Percentiles rank a stretch among this genome's conserved stretches.
Evolutionary conservation across 2,797 vertebrate species (phyloP).

Genomic region (Microctenopoma stevenorrisi): DNA sequence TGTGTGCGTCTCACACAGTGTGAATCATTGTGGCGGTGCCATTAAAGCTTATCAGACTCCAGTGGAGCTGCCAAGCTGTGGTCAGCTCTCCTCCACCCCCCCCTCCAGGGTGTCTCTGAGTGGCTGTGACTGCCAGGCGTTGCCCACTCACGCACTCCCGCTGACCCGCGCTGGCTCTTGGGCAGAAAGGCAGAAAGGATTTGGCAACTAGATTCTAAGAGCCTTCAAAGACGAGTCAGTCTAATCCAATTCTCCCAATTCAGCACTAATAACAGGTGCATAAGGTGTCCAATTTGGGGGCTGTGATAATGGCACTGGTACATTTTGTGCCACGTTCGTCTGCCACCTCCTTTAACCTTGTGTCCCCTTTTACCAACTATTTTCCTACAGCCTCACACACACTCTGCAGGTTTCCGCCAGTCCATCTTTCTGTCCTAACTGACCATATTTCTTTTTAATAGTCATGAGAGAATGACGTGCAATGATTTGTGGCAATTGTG

Average conservation of each 20-base stretch:
- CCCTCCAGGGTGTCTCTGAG: constrained; percentile 66
- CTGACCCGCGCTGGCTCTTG: constrained; percentile 60
- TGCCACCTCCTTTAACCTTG: constrained; percentile 46
- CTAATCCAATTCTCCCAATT: constrained; percentile 64
- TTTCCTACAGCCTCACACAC: constrained; percentile 10
- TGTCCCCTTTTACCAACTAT: constrained; percentile 22
- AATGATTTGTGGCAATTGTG: constrained; percentile 42
- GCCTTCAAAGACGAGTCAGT: constrained; percentile 68
- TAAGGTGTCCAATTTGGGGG: constrained; percentile 8
- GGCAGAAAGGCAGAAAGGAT: constrained; percentile 58
- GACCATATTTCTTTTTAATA: constrained; percentile 3
- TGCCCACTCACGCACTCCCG: constrained; percentile 64
- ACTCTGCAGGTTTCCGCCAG: constrained; percentile 4
- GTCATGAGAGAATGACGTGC: constrained; percentile 17
- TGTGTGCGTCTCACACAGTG: constrained; percentile 53
- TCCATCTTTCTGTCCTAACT: neutral
- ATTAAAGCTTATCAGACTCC: constrained; percentile 82
- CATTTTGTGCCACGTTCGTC: constrained; percentile 41
- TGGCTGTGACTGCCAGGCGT: constrained; percentile 62
- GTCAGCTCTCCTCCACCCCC: constrained; percentile 47
- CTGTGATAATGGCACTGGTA: constrained; percentile 44
- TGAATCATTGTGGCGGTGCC: constrained; percentile 75
- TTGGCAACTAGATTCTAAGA: constrained; percentile 55
- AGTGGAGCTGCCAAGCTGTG: constrained; percentile 76
- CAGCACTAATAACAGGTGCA: constrained; percentile 52